Base-by-base conservation (phyloP, 2,113 vertebrate species). In the Chrysemys picta region DNA sequence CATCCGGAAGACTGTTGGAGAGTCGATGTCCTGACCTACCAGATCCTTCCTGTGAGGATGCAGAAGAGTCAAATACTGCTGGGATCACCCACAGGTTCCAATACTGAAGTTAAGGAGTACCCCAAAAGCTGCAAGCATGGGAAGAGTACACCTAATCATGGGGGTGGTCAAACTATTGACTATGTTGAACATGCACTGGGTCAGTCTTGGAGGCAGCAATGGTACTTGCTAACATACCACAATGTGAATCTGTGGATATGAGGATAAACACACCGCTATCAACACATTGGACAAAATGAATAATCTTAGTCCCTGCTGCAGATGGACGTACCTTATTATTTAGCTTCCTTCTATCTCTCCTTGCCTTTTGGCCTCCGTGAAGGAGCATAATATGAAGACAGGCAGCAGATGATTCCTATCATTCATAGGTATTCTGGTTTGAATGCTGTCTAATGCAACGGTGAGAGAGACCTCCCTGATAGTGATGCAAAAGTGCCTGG, bases 401-500 rank as follows among this genome's bases (percentile, higher is more conserved):
- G 29, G 59, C 35, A 38, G 14, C 62, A 69, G 31, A 69, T 38
- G n/a, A 72, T 72, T 38, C 2, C 17, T 21, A 22, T 38, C 38
- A 38, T 72, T 72, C 31, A n/a, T n/a, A n/a, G 35, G 16, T 69
- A 69, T 8, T 69, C 19, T 6, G 0, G 29, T 38, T 24, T 12
- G 12, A 79, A 50, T 29, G 22, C 14, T 79, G 6, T 29, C 65
- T 69, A 69, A 69, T 12, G 29, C 57, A 62, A n/a, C 1, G 4
- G 31, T 17, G 29, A 65, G 25, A 69, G 25, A 47, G 2, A 52
- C 53, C 80, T 88, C 90, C 86, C 52, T 84, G 8, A 35, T 56
- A 13, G 29, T 52, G 45, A 42, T 0, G 0, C 10, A 38, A 7
- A 27, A 62, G 57, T 62, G 29, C 11, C 57, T 62, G 29, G 27